A percentile compares a stretch with the other conserved stretches of the same genome.
Evolutionary conservation across 2,888 invertebrate species (phyloP).

Genomic region (Polia nebulosa): DNA sequence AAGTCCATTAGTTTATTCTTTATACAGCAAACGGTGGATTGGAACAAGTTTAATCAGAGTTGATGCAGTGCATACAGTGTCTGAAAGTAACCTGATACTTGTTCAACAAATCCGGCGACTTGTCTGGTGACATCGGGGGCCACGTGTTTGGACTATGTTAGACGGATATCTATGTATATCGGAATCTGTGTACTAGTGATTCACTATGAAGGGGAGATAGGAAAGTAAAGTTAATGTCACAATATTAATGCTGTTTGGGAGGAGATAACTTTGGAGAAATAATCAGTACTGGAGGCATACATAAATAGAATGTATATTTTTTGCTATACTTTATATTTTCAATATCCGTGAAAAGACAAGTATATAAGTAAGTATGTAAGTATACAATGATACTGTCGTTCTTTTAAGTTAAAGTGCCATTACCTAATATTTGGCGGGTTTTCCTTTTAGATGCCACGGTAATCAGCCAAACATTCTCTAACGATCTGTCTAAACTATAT

Average conservation of each 20-base stretch:
- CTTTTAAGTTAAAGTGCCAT: too few species aligned
- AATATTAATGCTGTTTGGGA: background rate
- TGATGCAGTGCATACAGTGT: conserved; percentile 66
- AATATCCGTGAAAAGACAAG: too few species aligned
- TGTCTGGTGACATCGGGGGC: conserved; percentile 73
- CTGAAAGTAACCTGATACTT: conserved; percentile 78
- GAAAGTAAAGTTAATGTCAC: conserved; percentile 18
- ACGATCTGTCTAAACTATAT: too few species aligned
- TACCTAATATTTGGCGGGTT: too few species aligned
- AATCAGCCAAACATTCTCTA: too few species aligned
- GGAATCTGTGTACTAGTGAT: conserved; percentile 31
- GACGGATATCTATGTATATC: conserved; percentile 46
- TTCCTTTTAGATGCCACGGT: too few species aligned
- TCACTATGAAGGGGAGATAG: conserved; percentile 30
- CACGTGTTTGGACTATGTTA: conserved; percentile 70
- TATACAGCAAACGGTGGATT: conserved; percentile 68
- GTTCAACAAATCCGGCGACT: conserved; percentile 78
- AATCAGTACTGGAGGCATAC: background rate
- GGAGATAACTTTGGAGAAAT: background rate
- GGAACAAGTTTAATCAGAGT: conserved; percentile 76
- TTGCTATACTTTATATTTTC: too few species aligned
- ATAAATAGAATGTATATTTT: too few species aligned
- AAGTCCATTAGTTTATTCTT: conserved; percentile 71
- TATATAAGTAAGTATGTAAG: too few species aligned
- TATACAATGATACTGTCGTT: too few species aligned